Conservation (phyloP, 1,140 invertebrate species). For the Trichonephila clavipes region DNA sequence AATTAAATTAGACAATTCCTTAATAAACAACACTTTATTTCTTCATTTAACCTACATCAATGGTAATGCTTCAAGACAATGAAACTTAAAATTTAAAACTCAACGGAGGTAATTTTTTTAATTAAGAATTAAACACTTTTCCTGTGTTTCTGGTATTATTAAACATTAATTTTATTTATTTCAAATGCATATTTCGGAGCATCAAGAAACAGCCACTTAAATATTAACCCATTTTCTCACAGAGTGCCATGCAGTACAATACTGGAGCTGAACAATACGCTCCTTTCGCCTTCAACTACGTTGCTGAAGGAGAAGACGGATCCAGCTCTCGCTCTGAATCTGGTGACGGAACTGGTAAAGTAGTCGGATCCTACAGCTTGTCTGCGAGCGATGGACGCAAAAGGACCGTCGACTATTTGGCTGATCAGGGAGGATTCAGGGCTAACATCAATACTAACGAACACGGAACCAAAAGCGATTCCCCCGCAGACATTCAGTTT, state of each 20-base stretch:
- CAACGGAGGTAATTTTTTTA: no score
- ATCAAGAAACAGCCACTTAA: no score
- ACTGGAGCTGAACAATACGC: background rate
- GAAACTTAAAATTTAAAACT: no score
- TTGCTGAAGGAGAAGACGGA: conserved; percentile 62
- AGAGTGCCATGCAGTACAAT: conserved; percentile 45
- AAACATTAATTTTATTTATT: background rate
- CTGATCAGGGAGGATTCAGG: conserved; percentile 69
- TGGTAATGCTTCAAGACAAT: no score
- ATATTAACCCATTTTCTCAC: background rate
- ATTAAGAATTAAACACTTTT: no score
- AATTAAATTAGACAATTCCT: no score
- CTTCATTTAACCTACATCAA: no score
- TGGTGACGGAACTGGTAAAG: conserved; percentile 69
- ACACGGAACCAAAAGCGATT: conserved; percentile 69
- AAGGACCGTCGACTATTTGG: conserved; percentile 72
- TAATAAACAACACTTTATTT: no score
- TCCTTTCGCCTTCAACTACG: conserved; percentile 68
- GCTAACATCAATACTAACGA: conserved; percentile 75
- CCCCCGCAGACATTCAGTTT: conserved; percentile 71
- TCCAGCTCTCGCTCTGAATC: conserved; percentile 60
- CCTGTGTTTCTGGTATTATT: background rate
- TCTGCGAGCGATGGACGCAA: conserved; percentile 61
- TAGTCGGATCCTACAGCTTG: conserved; percentile 76
- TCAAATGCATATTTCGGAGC: background rate